Evolutionary conservation across 2,888 invertebrate genomes (phyloP).

Genomic region (Eledone cirrhosa): DNA sequence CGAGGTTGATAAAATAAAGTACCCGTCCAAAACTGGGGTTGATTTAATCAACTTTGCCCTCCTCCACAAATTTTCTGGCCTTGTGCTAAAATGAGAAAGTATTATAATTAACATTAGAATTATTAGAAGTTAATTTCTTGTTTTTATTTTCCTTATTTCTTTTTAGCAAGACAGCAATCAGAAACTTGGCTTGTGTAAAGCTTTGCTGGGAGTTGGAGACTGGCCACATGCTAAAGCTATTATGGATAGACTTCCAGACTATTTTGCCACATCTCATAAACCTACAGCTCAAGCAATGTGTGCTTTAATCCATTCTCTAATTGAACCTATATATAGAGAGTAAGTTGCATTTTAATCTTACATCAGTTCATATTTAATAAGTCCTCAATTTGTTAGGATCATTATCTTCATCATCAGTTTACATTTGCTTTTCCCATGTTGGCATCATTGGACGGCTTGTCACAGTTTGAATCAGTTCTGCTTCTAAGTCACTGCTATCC

Average conservation of each 20-base stretch:
- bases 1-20: no score
- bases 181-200: conserved; percentile 91
- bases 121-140: not conserved
- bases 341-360: conserved; percentile 65
- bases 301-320: conserved; percentile 80
- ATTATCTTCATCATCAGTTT: no score
- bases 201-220: conserved; percentile 85
- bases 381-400: no score
- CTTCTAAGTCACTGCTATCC: no score
- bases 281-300: conserved; percentile 83
- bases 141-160: not conserved
- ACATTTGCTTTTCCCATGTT: no score
- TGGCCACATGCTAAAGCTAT: conserved; percentile 87
- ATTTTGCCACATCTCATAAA: conserved; percentile 80
- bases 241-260: conserved; percentile 81
- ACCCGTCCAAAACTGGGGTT: no score
- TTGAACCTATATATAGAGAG: conserved; percentile 87
- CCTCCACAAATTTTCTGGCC: no score
- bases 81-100: no score
- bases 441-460: no score
- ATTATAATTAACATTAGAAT: not conserved
- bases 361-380: no score
- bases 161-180: conserved; percentile 75
- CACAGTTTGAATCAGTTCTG: no score
- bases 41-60: no score